These are phyloP conservation scores for Cliona cf. orientalis DNA, from an alignment of 37 sponge, comb jelly and placozoan species.

Conservation along the genomic window DNA sequence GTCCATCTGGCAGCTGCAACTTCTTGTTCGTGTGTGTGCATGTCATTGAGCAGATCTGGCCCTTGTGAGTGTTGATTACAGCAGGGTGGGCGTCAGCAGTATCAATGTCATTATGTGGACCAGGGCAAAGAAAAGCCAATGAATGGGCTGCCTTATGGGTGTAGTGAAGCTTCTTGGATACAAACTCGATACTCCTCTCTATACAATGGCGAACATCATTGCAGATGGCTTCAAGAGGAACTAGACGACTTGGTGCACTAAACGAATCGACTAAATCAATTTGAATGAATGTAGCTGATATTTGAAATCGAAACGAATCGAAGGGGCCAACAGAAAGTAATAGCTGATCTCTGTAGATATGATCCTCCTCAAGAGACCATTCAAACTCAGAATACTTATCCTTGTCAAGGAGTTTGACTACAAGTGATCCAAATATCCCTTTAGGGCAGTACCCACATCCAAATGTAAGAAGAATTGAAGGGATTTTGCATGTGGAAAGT, in stretches of 20 bases:
- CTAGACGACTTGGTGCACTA: not conserved
- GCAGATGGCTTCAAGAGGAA: not conserved
- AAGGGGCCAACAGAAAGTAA: conserved; percentile 6
- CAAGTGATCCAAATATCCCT: not conserved
- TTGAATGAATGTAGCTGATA: not conserved
- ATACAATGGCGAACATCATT: not conserved
- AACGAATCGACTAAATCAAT: not conserved
- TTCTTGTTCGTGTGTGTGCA: not conserved
- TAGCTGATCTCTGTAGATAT: not conserved
- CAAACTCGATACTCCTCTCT: not conserved
- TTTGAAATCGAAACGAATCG: not conserved
- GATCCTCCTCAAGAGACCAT: not conserved
- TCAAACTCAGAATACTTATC: not conserved
- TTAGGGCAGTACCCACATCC: conserved; percentile 13
- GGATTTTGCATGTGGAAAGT: not conserved
- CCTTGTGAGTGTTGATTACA: not conserved
- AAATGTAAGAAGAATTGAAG: not conserved
- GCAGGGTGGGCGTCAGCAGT: not conserved
- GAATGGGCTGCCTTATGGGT: not conserved
- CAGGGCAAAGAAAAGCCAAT: not conserved
- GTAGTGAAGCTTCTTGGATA: not conserved
- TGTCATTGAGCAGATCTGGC: not conserved
- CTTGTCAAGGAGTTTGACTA: not conserved
- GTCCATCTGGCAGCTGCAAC: no score
- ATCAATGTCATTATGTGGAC: not conserved